Base-by-base conservation (phyloP, 2,113 vertebrate genomes). In the Barbus barbus region DNA sequence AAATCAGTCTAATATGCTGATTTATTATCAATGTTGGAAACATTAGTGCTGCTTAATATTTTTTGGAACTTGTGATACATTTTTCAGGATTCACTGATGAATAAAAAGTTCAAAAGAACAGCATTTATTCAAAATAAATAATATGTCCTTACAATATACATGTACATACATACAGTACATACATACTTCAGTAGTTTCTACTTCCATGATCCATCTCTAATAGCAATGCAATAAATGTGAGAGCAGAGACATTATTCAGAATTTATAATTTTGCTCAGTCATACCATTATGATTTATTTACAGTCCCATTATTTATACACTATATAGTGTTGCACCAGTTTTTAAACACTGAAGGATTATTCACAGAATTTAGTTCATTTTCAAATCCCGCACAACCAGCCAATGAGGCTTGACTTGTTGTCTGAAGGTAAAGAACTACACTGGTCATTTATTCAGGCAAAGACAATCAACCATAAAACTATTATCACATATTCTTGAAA, bases 321-420 rank as follows among this genome's bases (percentile, higher is more conserved):
- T 13, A 41, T 46, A 44, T 14, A 36, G 12, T 36, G 41, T 63
- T 33, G 41, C 51, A 56, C 51, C 69, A 61, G 5, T 24, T 46
- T 36, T 41, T 75, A 58, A 44, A 51, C n/a, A 58, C 51, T 78
- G 61, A 84, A 16, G 28, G 63, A 46, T 71, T 78, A n/a, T 20
- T 28, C 38, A 69, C 24, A 69, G 16, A 69, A 33, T 41, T 36
- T 7, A 78, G 78, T 69, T 58, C 12, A 78, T 84, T 78, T 71
- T 84, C 18, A 71, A 71, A 71, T 67, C 33, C 46, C 58, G 31
- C 46, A 60, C 6, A 38, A 61, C n/a, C n/a, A 65, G 41, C 24
- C 22, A 82, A 86, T 82, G 78, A 86, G 73, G 80, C 79, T 60
- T 85, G 71, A 56, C 58, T 76, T 85, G 79, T 61, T 78, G 76